Base-by-base conservation (phyloP, 2,888 invertebrate genomes). In the Calliscelio sp. region DNA sequence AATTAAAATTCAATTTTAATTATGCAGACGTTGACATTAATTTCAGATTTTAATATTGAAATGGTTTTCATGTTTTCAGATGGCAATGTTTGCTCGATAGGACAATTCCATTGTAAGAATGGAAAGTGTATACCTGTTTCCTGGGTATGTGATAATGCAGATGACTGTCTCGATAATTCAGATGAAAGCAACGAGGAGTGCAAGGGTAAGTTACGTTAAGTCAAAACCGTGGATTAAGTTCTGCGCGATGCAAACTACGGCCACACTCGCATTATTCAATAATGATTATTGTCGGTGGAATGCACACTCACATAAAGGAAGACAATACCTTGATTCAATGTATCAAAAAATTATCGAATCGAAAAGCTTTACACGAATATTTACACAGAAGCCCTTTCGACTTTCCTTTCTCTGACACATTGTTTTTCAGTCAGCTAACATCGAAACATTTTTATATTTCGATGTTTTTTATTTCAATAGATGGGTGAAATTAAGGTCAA, bases 141-240 rank as follows among this genome's bases (percentile, higher is more conserved):
- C 82, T 97, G 96, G 95, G 94, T 96, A 86, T 97, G 97, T 92
- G 97, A 97, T 92, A 95, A 96, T 74, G 95, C 95, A 65, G 94
- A 96, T 89, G 97, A 98, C 93, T 97, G 97, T 93, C 95, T 94
- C 59, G 97, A 97, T 93, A 95, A 95, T 90, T 96, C 97, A n/a
- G 97, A 97, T 93, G 97, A 97, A 93, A 94, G 94, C 90, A 94
- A 95, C 73, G 94, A 95, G 86, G 94, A 95, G 93, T 97, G 97
- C 93, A 95, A 95, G 94, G 95, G 96, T 95, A 77, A 80, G 83
- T 74, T 46, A 55, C 41, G 32, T 59, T 61, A 49, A 81, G 57
- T 14, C 46, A 10, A n/a, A 24, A 22, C 35, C 22, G 20, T 49
- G 22, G 59, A 71, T 70, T 57, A 66, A 63, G 38, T 41, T 65